Percentiles rank a stretch among this genome's conserved stretches.
These are phyloP conservation scores for Cotesia typhae DNA, from an alignment of 1,140 invertebrate genomes.

Conservation along the genomic window DNA sequence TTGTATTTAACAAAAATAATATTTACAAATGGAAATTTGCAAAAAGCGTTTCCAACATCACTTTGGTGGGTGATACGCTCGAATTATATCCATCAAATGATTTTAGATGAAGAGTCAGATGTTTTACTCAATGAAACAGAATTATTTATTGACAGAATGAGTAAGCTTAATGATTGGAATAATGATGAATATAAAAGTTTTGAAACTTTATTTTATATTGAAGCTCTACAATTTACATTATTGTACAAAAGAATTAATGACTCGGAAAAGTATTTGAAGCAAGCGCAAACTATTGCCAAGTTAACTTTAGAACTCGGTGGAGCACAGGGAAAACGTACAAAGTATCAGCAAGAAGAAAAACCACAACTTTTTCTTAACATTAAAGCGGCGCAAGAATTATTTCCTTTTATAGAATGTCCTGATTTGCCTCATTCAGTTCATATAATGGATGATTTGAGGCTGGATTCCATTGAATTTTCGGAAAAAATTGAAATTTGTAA, in stretches of 20 bases:
- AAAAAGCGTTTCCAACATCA: constrained; percentile 61
- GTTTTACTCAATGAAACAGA: constrained; percentile 72
- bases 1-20: constrained; percentile 75
- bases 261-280: constrained; percentile 73
- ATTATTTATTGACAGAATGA: constrained; percentile 66
- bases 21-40: constrained; percentile 65
- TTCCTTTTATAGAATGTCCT: constrained; percentile 51
- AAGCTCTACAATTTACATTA: constrained; percentile 78
- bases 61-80: constrained; percentile 80
- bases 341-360: constrained; percentile 82
- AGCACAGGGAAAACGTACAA: constrained; percentile 86
- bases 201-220: constrained; percentile 75
- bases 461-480: constrained; percentile 80
- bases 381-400: constrained; percentile 60
- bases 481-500: constrained; percentile 69
- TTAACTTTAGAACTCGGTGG: constrained; percentile 75
- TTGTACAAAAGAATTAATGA: constrained; percentile 77
- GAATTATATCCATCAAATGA: constrained; percentile 76
- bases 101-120: constrained; percentile 77
- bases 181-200: constrained; percentile 62
- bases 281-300: constrained; percentile 70
- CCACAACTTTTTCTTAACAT: constrained; percentile 83
- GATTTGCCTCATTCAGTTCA: constrained; percentile 72
- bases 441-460: constrained; percentile 84
- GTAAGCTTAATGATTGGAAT: constrained; percentile 45